Evolutionary conservation across 2,113 vertebrate species (phyloP).

Genomic region (Labrus mixtus): DNA sequence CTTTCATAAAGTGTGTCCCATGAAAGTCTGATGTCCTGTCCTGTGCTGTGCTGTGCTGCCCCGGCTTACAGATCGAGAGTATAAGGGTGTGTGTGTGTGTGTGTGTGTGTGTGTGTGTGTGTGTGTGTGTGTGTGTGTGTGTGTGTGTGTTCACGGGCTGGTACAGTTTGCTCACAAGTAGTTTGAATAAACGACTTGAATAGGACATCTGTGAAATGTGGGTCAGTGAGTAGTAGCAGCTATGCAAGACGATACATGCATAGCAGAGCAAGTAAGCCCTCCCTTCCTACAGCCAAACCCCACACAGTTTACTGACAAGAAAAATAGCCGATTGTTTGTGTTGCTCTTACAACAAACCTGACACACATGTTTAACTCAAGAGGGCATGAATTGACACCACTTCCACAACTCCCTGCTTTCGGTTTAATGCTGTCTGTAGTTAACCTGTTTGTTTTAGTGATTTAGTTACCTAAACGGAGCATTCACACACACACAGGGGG

Average conservation of each 20-base stretch:
- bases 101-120: too few relatives aligned
- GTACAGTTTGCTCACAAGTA: conserved; percentile 7
- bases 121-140: too few relatives aligned
- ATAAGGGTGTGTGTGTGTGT: too few relatives aligned
- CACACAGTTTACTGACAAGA: conserved; percentile 22
- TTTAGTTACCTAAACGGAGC: too few relatives aligned
- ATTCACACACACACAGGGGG: conserved; percentile 29
- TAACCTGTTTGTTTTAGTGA: conserved; percentile 12
- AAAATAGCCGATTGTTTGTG: background rate
- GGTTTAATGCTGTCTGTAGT: background rate
- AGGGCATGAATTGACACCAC: background rate
- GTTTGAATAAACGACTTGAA: background rate
- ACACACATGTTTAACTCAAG: background rate
- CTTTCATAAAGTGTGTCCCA: background rate
- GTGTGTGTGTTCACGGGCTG: conserved; percentile 16
- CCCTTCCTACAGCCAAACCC: conserved; percentile 9
- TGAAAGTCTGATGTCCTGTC: conserved; percentile 23
- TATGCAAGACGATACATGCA: conserved; percentile 60
- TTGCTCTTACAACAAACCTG: conserved; percentile 23
- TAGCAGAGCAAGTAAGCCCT: conserved; percentile 7
- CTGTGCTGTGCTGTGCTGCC: conserved; percentile 49
- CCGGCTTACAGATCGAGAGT: conserved; percentile 37
- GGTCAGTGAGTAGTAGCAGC: conserved; percentile 59
- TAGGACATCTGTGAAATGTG: conserved; percentile 53
- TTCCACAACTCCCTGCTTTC: background rate